Percentiles rank a stretch among this genome's conserved stretches.
Conservation (phyloP, 2,888 invertebrate genomes). For the Sarcophaga caerulescens region DNA sequence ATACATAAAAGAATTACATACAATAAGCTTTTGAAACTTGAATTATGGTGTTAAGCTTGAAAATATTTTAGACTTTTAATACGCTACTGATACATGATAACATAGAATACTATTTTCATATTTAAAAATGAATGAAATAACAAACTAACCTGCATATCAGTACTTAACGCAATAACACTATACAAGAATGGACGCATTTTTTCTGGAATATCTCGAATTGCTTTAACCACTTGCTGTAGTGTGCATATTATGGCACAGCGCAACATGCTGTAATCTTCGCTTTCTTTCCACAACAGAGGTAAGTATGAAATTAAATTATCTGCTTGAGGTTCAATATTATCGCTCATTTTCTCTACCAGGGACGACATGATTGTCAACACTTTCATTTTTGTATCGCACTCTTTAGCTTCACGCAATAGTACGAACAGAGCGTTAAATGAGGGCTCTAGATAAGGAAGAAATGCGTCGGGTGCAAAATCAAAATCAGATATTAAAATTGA, state of each 20-base stretch:
- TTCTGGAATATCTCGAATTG: conserved; percentile 84
- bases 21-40: too few species aligned
- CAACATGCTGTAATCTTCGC: conserved; percentile 93
- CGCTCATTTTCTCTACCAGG: conserved; percentile 92
- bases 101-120: too few species aligned
- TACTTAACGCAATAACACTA: conserved; percentile 87
- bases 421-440: conserved; percentile 90
- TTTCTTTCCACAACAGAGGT: conserved; percentile 93
- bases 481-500: conserved; percentile 94
- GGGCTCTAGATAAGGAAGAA: conserved; percentile 90
- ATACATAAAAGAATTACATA: too few species aligned
- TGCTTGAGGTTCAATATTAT: conserved; percentile 86
- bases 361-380: conserved; percentile 94
- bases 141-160: conserved; percentile 85
- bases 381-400: conserved; percentile 98
- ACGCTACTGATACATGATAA: too few species aligned
- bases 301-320: conserved; percentile 90
- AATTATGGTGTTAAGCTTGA: too few species aligned
- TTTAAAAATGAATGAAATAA: too few species aligned
- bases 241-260: conserved; percentile 94
- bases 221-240: conserved; percentile 90
- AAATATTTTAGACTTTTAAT: too few species aligned
- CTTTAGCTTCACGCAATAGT: conserved; percentile 91
- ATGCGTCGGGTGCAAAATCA: conserved; percentile 93
- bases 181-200: conserved; percentile 85